phyloP scores from a whole-genome alignment of 2,113 vertebrate genomes.

The Hypocryptadius cinnamomeus region DNA sequence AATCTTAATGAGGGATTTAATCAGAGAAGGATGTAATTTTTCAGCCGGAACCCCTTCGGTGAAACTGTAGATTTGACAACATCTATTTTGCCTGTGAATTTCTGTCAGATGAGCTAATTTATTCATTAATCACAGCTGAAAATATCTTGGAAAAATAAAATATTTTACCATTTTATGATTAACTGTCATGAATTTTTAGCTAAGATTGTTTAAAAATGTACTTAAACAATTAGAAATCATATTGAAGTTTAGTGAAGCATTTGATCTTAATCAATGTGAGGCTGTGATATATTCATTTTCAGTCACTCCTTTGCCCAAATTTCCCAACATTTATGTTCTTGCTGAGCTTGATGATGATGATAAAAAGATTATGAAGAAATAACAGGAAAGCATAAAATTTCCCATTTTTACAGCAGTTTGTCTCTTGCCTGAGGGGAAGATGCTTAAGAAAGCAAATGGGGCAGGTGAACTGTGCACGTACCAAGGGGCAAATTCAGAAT shows the following conservation, averaged over 20 bases:
- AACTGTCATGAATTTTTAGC: background rate
- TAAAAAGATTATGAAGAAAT: background rate
- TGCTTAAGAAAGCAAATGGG: background rate
- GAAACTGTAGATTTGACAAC: background rate
- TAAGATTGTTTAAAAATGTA: background rate
- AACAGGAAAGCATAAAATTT: background rate
- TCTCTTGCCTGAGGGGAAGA: background rate
- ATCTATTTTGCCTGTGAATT: background rate
- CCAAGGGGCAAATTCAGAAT: background rate
- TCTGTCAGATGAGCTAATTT: background rate
- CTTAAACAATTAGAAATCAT: background rate
- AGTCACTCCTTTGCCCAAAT: background rate
- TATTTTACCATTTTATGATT: background rate
- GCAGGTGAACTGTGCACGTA: background rate
- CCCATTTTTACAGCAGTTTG: background rate
- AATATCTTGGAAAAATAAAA: background rate
- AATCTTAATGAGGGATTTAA: conserved; percentile 51
- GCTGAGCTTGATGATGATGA: background rate
- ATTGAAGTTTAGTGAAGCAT: background rate
- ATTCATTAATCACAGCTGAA: background rate
- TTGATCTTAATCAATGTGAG: background rate
- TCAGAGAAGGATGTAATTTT: conserved; percentile 25
- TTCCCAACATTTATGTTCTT: background rate
- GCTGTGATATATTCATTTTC: background rate
- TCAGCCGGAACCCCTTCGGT: background rate